Base-by-base conservation (phyloP, 2,888 invertebrate genomes). In the Sesamia inferens region DNA sequence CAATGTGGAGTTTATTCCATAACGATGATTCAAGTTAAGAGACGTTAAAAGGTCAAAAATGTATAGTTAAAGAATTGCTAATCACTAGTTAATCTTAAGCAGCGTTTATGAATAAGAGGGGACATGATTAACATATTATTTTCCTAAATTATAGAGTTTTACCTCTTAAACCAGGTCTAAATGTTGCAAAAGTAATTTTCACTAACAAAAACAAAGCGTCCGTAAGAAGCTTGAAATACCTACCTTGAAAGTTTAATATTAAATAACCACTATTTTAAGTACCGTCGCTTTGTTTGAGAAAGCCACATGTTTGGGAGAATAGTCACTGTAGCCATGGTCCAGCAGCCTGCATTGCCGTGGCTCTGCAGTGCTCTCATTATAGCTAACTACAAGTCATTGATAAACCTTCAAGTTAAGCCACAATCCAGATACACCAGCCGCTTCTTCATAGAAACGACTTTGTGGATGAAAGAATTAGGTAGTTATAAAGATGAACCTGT, bases 121-220 rank as follows among this genome's bases (percentile, higher is more conserved):
- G 0, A n/a, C 22, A n/a, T 0, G 11, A 70, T 44, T 71, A 76
- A 82, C n/a, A 55, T 47, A 58, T 88, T 87, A 81, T 88, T 88
- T 83, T 80, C 69, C 76, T 71, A 79, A 78, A 86, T 90, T 93
- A 85, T 93, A 94, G 94, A 88, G 91, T 66, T 61, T 16, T 74
- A 8, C 83, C 82, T 31, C 76, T 82, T 42, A 79, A 90, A 83
- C 92, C 91, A 68, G 94, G 93, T 80, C 90, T 91, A 80, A 47
- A 87, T 81, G 80, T 80, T 81, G 11, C 80, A 79, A 71, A 81
- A 75, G 81, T 81, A 81, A 81, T 39, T 24, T 24, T 14, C 19
- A 65, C n/a, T 0, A 55, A 16, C 5, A 51, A 47, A n/a, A 39
- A 42, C 2, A 69, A 42, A 57, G n/a, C 13, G 1, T 19, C n/a